phyloP scores from a whole-genome alignment of 2,888 invertebrate species.

The Tetranychus truncatus region DNA sequence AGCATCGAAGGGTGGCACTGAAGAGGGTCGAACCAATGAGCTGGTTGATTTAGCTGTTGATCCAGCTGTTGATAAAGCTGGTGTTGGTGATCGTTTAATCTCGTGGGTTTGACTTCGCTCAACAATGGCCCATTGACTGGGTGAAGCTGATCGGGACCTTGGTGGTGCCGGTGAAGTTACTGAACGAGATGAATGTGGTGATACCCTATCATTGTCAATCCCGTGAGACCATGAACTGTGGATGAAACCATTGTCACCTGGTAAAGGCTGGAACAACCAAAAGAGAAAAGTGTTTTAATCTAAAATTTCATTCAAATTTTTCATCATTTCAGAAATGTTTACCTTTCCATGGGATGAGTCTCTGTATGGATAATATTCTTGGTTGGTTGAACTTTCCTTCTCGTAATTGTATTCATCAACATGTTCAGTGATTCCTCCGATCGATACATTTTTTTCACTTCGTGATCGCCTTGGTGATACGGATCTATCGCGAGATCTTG shows the following conservation, averaged over 20 bases:
- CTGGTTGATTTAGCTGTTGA: not conserved
- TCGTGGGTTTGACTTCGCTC: not conserved
- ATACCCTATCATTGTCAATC: not conserved
- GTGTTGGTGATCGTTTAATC: conserved; percentile 1
- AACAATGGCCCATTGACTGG: not conserved
- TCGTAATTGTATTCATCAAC: not conserved
- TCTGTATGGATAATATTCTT: conserved; percentile 15
- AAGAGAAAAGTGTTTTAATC: not conserved
- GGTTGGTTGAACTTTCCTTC: not conserved
- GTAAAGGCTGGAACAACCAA: not conserved
- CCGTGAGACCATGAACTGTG: conserved; percentile 10
- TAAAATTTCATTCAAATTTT: not conserved
- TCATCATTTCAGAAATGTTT: not conserved
- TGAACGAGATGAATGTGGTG: not conserved
- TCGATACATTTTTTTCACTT: conserved; percentile 10
- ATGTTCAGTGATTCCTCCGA: conserved; percentile 11
- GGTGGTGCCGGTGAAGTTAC: not conserved
- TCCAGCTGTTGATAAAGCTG: not conserved
- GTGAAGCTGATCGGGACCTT: not conserved
- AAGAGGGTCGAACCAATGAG: not conserved
- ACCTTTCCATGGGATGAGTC: conserved; percentile 16
- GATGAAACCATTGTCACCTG: not conserved
- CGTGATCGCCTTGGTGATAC: conserved; percentile 11
- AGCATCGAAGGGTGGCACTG: not conserved
- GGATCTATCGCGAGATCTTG: conserved; percentile 7